Percentiles rank a stretch among this genome's conserved stretches.
These are phyloP conservation scores for Tribolium freemani DNA, from an alignment of 2,888 invertebrate genomes.

Conservation along the genomic window DNA sequence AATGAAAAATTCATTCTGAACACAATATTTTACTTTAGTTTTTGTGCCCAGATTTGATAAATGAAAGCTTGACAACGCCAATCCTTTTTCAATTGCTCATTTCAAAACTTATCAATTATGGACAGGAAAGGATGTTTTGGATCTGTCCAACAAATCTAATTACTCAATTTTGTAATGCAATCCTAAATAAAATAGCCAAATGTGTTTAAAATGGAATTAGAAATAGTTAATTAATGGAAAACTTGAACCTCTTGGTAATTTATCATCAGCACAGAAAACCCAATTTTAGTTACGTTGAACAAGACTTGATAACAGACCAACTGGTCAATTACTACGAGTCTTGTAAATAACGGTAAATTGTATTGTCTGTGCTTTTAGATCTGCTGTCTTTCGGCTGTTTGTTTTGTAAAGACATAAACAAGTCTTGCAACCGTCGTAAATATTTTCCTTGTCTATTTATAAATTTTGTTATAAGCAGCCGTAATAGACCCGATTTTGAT, in stretches of 20 bases:
- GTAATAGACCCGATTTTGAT: constrained; percentile 19
- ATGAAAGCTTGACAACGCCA: too few species aligned
- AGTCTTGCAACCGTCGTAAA: background rate
- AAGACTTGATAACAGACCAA: constrained; percentile 14
- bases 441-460: background rate
- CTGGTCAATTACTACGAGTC: constrained; percentile 28
- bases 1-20: too few species aligned
- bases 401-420: constrained; percentile 7
- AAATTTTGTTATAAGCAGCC: background rate
- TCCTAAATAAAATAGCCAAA: too few species aligned
- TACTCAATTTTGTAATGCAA: too few species aligned
- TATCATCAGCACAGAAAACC: background rate
- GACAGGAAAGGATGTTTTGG: too few species aligned
- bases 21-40: too few species aligned
- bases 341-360: constrained; percentile 26
- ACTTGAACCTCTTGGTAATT: background rate
- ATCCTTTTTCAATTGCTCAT: too few species aligned
- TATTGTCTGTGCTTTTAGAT: constrained; percentile 22
- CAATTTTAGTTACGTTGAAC: constrained; percentile 21
- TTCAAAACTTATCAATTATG: too few species aligned
- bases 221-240: background rate
- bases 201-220: background rate
- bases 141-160: too few species aligned
- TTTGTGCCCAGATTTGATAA: too few species aligned
- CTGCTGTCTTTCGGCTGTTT: constrained; percentile 5